Evolutionary conservation across 2,797 vertebrate genomes (phyloP).

Genomic region (Oryzias sinensis): DNA sequence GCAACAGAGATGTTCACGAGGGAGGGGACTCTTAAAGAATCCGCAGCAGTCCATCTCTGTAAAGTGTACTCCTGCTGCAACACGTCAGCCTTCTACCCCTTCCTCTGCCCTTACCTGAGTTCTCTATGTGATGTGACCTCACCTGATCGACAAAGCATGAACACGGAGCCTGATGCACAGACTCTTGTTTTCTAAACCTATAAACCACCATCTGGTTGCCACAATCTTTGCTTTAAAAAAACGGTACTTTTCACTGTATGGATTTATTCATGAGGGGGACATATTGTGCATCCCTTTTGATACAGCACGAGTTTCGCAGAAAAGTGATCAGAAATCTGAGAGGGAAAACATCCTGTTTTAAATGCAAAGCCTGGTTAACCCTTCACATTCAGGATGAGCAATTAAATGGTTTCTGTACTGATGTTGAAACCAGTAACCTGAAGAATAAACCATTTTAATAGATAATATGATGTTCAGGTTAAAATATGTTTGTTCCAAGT

Average conservation of each 20-base stretch:
- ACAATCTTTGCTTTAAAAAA: constrained; percentile 11
- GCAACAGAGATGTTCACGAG: constrained; percentile 8
- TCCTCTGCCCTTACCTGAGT: constrained; percentile 34
- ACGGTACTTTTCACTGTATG: background rate
- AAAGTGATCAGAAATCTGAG: constrained; percentile 2
- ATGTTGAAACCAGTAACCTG: background rate
- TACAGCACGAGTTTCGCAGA: constrained; percentile 6
- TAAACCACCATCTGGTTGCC: constrained; percentile 16
- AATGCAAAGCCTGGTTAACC: background rate
- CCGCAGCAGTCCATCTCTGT: constrained; percentile 5
- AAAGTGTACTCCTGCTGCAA: constrained; percentile 7
- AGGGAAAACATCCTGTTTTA: background rate
- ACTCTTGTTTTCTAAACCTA: constrained; percentile 24
- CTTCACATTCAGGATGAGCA: constrained; percentile 2
- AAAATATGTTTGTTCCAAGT: no score
- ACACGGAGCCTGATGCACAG: constrained; percentile 40
- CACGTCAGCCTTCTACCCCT: constrained; percentile 22
- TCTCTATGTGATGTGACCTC: constrained; percentile 56
- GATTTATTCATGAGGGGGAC: no score
- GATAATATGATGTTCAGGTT: no score
- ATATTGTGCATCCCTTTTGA: background rate
- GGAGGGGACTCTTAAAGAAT: constrained; percentile 11
- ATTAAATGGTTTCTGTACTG: background rate
- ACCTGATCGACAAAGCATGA: constrained; percentile 63
- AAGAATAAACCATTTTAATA: no score